Conservation (phyloP, 2,113 vertebrate genomes). For the Parus major region DNA sequence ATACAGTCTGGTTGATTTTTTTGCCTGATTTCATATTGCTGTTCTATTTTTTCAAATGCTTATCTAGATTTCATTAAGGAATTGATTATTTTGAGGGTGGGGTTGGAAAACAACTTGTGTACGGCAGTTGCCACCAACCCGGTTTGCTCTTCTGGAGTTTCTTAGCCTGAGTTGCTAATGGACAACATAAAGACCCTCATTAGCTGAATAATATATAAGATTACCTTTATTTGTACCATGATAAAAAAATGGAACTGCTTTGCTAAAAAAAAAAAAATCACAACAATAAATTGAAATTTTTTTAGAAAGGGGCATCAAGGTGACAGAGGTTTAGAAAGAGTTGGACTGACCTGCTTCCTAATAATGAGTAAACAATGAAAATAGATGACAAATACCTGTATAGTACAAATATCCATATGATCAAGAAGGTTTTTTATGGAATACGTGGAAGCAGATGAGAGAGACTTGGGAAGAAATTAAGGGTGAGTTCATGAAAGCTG, state of each 20-base stretch:
- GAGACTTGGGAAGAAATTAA: not conserved
- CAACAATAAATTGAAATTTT: not conserved
- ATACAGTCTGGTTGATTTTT: not conserved
- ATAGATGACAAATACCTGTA: not conserved
- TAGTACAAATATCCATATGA: not conserved
- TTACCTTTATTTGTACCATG: not conserved
- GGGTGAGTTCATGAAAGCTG: not conserved
- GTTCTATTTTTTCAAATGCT: not conserved
- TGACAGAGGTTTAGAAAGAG: not conserved
- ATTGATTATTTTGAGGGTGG: not conserved
- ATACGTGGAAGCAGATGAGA: not conserved
- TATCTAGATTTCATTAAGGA: not conserved
- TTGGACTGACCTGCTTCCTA: not conserved
- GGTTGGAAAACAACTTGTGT: not conserved
- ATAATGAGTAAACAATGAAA: not conserved
- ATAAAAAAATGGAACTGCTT: not conserved
- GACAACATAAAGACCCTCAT: not conserved
- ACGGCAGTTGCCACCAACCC: not conserved
- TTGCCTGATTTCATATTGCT: not conserved
- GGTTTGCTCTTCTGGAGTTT: not conserved
- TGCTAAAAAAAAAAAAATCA: not conserved
- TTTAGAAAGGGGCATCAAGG: not conserved
- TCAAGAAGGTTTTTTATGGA: not conserved
- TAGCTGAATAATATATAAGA: not conserved
- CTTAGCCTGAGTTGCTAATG: not conserved